Evolutionary conservation across 2,797 vertebrate species (phyloP), one percentile per base, ranked within the genome.

Genomic region (Dryobates pubescens): DNA sequence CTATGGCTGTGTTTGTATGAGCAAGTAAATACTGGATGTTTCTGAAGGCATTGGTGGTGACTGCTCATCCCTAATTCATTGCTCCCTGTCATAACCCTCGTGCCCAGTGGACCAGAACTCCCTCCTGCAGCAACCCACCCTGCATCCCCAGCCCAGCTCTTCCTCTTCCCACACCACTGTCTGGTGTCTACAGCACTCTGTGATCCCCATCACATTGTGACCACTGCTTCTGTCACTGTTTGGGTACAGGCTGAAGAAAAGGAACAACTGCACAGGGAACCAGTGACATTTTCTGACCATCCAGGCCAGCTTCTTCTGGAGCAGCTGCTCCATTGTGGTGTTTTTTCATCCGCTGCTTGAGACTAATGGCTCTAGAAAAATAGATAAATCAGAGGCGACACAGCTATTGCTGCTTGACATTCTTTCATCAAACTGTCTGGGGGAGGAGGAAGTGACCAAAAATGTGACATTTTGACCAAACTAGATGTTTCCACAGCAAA

Each of bases 381-480:
- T 16, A 94, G 93, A 95, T 96, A 95, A 95, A 96, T 95, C 94
- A 94, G 93, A 91, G 85, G 85, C 86, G 91, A 91, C 92, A 94
- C 34, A 83, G 87, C 70, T 91, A 83, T 86, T 91, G 93, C 85
- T 86, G 59, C 59, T 83, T 89, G 91, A 86, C 89, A 75, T 89
- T 94, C 95, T 95, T 96, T 95, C 93, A 94, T 96, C 92, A 96
- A 91, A 83, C 67, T 1, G 3, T 58, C 80, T 92, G n/a, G 26
- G n/a, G 72, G 65, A 90, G 78, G 54, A 85, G 47, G 53, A 41
- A 75, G 64, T 93, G 79, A 89, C 92, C 85, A 95, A 89, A 94
- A 94, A 93, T 93, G 34, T 89, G 89, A 94, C 89, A 93, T 95
- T 96, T 94, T 93, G 91, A 89, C 92, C 87, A 94, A 93, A 89